Conservation (phyloP, 2,113 vertebrate species). For the Capreolus pygargus region DNA sequence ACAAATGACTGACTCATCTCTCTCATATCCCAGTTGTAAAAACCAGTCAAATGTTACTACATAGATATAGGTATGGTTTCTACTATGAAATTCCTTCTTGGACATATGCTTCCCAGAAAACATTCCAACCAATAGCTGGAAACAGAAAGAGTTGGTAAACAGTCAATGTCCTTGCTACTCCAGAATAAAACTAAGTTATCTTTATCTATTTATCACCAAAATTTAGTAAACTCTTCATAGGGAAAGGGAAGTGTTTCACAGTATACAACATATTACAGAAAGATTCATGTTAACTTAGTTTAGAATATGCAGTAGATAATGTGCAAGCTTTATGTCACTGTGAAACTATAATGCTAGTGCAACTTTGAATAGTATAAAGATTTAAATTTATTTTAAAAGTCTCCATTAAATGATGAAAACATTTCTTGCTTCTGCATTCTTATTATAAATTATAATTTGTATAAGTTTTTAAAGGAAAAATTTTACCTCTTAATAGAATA, state of each 20-base stretch:
- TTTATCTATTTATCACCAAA: background rate
- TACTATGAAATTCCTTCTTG: background rate
- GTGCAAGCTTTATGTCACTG: background rate
- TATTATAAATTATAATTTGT: background rate
- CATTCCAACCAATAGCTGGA: background rate
- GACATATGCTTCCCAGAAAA: background rate
- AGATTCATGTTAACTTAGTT: background rate
- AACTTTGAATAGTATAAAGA: background rate
- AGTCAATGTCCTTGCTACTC: background rate
- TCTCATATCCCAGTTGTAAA: background rate
- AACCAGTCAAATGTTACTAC: background rate
- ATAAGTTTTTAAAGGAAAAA: background rate
- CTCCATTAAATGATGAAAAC: background rate
- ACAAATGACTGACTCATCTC: background rate
- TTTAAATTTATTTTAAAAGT: background rate
- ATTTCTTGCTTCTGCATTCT: background rate
- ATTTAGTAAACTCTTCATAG: background rate
- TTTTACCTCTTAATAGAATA: slow-evolving; percentile 19
- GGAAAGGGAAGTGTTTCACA: background rate
- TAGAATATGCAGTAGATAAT: background rate
- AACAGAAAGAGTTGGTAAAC: background rate
- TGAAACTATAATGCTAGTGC: background rate
- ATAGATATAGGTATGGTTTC: background rate
- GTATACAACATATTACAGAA: background rate
- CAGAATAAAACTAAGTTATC: background rate